These are phyloP conservation scores for Diabrotica undecimpunctata DNA, from an alignment of 1,140 invertebrate genomes.

Conservation along the genomic window DNA sequence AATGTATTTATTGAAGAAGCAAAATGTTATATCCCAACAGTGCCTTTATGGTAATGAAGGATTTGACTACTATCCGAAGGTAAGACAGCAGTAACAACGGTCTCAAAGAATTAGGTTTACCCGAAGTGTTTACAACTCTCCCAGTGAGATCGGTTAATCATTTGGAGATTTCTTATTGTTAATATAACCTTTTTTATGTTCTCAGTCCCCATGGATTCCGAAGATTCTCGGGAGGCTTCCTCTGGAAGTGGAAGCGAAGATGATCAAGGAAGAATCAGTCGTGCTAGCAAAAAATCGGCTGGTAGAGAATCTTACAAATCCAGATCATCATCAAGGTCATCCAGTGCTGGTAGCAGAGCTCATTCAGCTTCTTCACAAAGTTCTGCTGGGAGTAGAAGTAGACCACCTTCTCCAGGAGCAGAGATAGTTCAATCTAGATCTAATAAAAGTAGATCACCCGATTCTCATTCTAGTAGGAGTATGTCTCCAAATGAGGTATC, in stretches of 20 bases:
- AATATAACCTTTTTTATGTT: slow-evolving; percentile 20
- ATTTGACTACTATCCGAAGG: slow-evolving; percentile 32
- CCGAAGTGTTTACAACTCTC: slow-evolving; percentile 7
- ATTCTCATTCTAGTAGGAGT: slow-evolving; percentile 8
- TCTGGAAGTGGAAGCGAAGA: slow-evolving; percentile 41
- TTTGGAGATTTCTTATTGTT: neutral
- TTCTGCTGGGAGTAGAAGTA: slow-evolving; percentile 10
- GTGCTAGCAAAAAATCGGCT: slow-evolving; percentile 15
- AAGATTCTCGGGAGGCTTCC: slow-evolving; percentile 42
- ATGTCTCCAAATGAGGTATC: slow-evolving; percentile 1
- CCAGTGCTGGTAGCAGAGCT: slow-evolving; percentile 30
- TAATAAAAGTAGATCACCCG: slow-evolving; percentile 6
- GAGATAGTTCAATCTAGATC: slow-evolving; percentile 20
- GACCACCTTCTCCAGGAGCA: slow-evolving; percentile 8
- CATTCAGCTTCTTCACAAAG: slow-evolving; percentile 31
- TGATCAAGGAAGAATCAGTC: slow-evolving; percentile 21
- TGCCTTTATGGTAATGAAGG: slow-evolving; percentile 39
- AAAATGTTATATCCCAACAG: slow-evolving; percentile 34
- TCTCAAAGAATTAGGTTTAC: slow-evolving; percentile 24
- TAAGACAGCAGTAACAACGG: slow-evolving; percentile 41
- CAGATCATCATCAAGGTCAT: slow-evolving; percentile 22
- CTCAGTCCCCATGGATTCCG: slow-evolving; percentile 41
- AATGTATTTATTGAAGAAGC: slow-evolving; percentile 36
- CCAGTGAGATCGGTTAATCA: slow-evolving; percentile 13
- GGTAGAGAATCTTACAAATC: slow-evolving; percentile 17